These are phyloP conservation scores for Coracias cyanogaster DNA, from an alignment of 2,797 vertebrate genomes.

Conservation along the genomic window DNA sequence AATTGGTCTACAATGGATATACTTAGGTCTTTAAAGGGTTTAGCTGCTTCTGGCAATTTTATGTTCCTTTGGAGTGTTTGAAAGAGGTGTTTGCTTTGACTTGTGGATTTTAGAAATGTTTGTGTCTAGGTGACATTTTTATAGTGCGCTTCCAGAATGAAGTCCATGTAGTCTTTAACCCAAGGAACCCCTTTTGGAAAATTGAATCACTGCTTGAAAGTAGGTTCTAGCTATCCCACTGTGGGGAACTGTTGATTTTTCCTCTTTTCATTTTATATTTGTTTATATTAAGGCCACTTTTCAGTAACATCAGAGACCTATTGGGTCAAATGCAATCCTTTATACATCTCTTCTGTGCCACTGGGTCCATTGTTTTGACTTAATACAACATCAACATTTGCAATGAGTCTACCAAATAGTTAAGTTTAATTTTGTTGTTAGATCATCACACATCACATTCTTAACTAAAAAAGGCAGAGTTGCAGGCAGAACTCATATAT, in stretches of 20 bases:
- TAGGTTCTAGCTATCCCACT: background rate
- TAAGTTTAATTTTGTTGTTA: background rate
- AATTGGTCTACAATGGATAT: background rate
- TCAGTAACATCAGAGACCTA: background rate
- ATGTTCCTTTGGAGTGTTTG: background rate
- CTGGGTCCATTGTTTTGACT: background rate
- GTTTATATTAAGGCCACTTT: slow-evolving; percentile 22
- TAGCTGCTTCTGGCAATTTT: background rate
- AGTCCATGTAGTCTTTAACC: background rate
- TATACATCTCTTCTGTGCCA: background rate
- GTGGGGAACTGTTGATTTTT: background rate
- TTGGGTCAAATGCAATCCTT: slow-evolving; percentile 8
- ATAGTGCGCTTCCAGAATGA: background rate
- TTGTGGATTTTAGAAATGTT: background rate
- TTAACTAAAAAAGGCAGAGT: background rate
- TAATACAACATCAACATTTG: background rate
- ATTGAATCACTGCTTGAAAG: background rate
- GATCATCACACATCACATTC: background rate
- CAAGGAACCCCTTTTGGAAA: background rate
- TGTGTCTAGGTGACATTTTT: background rate
- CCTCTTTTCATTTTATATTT: slow-evolving; percentile 27
- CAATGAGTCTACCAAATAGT: background rate
- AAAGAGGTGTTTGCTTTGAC: background rate
- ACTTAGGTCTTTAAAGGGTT: background rate
- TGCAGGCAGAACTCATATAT: background rate